phyloP scores from a whole-genome alignment of 2,113 vertebrate genomes.

The Rissa tridactyla region DNA sequence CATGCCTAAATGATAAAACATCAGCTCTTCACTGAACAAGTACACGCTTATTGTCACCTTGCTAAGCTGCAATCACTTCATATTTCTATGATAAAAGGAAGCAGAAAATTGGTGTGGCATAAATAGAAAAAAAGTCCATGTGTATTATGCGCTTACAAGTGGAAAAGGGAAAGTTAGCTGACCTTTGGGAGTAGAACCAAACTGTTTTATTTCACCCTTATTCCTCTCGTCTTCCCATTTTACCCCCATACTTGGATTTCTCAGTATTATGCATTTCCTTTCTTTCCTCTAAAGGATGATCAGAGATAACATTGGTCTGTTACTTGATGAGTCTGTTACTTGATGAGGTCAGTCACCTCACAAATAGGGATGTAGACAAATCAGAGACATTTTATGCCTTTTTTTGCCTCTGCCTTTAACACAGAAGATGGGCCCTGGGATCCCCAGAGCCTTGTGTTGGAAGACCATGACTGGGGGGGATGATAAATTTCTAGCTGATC shows the following conservation, averaged over 20 bases:
- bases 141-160: background rate
- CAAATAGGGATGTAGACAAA: background rate
- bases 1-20: background rate
- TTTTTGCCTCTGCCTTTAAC: background rate
- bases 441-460: too few relatives aligned
- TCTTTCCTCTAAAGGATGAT: background rate
- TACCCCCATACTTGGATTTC: background rate
- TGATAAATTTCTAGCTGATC: background rate
- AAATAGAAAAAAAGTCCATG: background rate
- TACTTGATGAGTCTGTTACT: background rate
- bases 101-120: background rate
- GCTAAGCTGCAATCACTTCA: background rate
- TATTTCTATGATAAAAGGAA: conserved; percentile 12
- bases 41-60: background rate
- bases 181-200: background rate
- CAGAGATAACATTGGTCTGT: background rate
- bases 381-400: background rate
- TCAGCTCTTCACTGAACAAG: background rate
- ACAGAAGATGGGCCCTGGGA: background rate
- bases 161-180: background rate
- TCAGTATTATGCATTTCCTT: background rate
- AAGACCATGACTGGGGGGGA: background rate
- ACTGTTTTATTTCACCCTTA: background rate
- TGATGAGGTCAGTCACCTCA: background rate
- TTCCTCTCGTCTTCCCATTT: background rate